Evolutionary conservation across 2,113 vertebrate genomes (phyloP), one percentile per base, ranked within the genome.

Genomic region (Machaerirhynchus nigripectus): DNA sequence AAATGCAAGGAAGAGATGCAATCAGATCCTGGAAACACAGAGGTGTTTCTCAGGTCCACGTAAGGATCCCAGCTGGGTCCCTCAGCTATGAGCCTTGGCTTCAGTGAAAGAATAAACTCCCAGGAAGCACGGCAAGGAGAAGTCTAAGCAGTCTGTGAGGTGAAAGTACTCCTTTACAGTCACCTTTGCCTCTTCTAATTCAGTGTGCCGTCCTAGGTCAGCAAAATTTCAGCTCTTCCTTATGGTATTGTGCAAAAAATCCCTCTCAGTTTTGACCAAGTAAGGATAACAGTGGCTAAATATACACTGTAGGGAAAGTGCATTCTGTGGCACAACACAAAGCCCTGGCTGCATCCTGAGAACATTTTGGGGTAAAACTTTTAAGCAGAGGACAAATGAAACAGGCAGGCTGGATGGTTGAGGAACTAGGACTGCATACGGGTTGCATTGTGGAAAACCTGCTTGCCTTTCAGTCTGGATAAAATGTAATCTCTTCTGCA

Each of bases 41-140:
- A 47, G 15, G 6, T 74, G 13, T 93, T 92, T 94, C 82, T 93
- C 57, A 64, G 39, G 11, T 67, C 47, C 42, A 35, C 33, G 16
- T 78, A 37, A 71, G 31, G 65, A 69, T 88, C 37, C 44, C 89
- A 65, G 31, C 39, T 71, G 33, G 11, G 13, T 94, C 65, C 53
- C 23, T 93, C 60, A 39, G 31, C 39, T 19, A 2, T 1, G 3
- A 91, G 22, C 44, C 19, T 7, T 63, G 83, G 53, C 55, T 55
- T 80, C 63, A 50, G 67, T 93, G 92, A 63, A 88, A 92, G 76
- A 63, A 30, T 80, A 95, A 57, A 77, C 56, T 55, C 33, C n/a
- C 70, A 70, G 68, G 35, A 77, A 77, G 59, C 7, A 13, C 11
- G 64, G 15, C 46, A 69, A 92, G 50, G 61, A 86, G 90, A 95